phyloP scores from a whole-genome alignment of 2,888 invertebrate genomes.

The Geotrupes spiniger region DNA sequence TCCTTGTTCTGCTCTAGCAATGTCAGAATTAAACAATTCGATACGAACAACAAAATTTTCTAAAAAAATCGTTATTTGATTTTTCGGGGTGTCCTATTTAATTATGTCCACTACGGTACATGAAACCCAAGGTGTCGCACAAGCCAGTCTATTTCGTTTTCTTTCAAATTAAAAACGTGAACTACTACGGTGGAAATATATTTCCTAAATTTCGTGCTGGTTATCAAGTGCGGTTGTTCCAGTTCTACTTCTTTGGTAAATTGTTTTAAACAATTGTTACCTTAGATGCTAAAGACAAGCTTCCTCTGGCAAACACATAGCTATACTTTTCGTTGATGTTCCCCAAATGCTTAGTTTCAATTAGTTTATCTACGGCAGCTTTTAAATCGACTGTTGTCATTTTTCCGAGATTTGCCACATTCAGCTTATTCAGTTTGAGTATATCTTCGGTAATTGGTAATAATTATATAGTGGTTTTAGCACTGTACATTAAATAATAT shows the following conservation, averaged over 20 bases:
- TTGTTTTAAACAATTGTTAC: no score
- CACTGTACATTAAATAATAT: background rate
- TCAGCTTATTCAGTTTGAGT: conserved; percentile 1
- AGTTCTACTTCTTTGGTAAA: no score
- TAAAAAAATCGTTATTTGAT: no score
- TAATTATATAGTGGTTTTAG: background rate
- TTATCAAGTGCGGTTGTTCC: no score
- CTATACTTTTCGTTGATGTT: conserved; percentile 3
- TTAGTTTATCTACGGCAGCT: conserved; percentile 3
- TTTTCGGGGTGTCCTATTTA: no score
- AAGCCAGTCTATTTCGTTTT: conserved; percentile 33
- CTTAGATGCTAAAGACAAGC: no score
- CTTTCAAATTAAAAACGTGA: conserved; percentile 31
- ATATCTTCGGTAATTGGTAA: conserved; percentile 3
- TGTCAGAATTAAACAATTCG: no score
- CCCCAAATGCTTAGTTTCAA: conserved; percentile 1
- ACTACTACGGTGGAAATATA: conserved; percentile 34
- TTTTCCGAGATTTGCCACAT: conserved; percentile 11
- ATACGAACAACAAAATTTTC: no score
- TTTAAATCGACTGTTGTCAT: background rate
- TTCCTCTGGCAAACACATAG: conserved; percentile 8
- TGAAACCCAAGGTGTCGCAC: conserved; percentile 32
- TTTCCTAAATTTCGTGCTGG: conserved; percentile 32
- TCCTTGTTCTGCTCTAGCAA: no score
- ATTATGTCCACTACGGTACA: no score